Percentiles rank a stretch among this genome's conserved stretches.
Conservation (phyloP, 2,797 vertebrate genomes). For the Phalanger gymnotis region DNA sequence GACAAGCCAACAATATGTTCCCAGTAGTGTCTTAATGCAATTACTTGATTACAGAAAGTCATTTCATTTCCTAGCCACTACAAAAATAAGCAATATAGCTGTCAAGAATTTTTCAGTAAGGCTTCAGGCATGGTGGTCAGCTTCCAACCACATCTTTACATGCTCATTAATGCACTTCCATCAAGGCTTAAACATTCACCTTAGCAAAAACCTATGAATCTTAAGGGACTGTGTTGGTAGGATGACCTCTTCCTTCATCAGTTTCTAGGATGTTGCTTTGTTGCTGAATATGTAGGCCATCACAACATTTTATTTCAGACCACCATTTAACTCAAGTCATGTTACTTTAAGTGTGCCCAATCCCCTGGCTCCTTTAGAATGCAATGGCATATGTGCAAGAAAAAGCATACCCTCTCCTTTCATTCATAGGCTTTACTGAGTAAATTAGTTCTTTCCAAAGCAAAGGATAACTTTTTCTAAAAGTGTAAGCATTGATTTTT, state of each 20-base stretch:
- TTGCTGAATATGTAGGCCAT: conserved; percentile 68
- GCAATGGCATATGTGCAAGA: not conserved
- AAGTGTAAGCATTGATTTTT: not conserved
- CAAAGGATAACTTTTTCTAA: not conserved
- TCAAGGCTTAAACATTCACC: conserved; percentile 74
- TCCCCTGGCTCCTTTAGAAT: conserved; percentile 1
- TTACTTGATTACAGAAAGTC: conserved; percentile 82
- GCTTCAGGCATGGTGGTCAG: conserved; percentile 78
- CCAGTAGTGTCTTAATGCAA: conserved; percentile 85
- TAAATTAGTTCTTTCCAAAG: not conserved
- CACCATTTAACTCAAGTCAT: conserved; percentile 76
- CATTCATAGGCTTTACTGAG: not conserved
- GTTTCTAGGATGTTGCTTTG: conserved; percentile 71
- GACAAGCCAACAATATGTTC: conserved; percentile 77
- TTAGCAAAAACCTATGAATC: conserved; percentile 65
- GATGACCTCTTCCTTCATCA: conserved; percentile 82
- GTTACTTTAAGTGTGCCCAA: conserved; percentile 60
- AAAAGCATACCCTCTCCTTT: no score
- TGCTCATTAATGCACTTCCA: conserved; percentile 83
- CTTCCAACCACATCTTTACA: conserved; percentile 85
- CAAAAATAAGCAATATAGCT: conserved; percentile 91
- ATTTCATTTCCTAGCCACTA: conserved; percentile 87
- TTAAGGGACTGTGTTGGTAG: conserved; percentile 83
- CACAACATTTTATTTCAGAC: conserved; percentile 62
- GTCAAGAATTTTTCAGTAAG: conserved; percentile 87